Percentiles rank a stretch among this genome's conserved stretches.
Evolutionary conservation across 2,797 vertebrate species (phyloP).

Genomic region (Onychomys leucogaster): DNA sequence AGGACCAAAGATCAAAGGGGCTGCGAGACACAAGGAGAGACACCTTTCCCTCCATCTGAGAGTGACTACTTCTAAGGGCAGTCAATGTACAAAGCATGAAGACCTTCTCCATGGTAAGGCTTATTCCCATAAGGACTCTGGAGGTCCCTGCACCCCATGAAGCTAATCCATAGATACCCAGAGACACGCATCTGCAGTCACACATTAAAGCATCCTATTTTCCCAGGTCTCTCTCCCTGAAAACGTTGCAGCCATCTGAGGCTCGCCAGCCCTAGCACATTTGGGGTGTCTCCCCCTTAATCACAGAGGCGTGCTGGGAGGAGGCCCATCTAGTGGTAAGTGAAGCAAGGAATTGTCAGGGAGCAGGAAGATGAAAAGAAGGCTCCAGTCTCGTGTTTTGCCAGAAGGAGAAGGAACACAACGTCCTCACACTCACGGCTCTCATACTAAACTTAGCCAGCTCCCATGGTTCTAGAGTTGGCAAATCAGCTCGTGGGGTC

Average conservation of each 20-base stretch:
- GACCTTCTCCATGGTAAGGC: neutral
- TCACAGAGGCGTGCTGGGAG: conserved; percentile 69
- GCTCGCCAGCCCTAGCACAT: conserved; percentile 52
- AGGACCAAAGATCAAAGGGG: neutral
- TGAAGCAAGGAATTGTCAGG: conserved; percentile 57
- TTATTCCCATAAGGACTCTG: neutral
- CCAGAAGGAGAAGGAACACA: conserved; percentile 79
- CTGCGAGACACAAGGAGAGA: accelerated
- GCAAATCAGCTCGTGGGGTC: conserved; percentile 64
- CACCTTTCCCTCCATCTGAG: conserved; percentile 2
- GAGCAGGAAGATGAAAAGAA: conserved; percentile 75
- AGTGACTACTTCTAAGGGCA: neutral
- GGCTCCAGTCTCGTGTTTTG: conserved; percentile 71
- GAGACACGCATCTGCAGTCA: neutral
- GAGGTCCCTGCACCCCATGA: neutral
- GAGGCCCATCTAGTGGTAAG: conserved; percentile 58
- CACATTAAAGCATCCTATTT: neutral
- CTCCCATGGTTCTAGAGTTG: conserved; percentile 74
- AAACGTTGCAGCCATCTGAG: neutral
- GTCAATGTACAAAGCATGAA: neutral
- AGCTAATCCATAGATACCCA: neutral
- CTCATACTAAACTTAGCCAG: conserved; percentile 82
- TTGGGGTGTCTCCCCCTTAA: conserved; percentile 47
- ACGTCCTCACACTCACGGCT: conserved; percentile 60
- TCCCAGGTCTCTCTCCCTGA: conserved; percentile 29